Conservation (phyloP, 2,888 invertebrate genomes). For the Rutpela maculata region DNA sequence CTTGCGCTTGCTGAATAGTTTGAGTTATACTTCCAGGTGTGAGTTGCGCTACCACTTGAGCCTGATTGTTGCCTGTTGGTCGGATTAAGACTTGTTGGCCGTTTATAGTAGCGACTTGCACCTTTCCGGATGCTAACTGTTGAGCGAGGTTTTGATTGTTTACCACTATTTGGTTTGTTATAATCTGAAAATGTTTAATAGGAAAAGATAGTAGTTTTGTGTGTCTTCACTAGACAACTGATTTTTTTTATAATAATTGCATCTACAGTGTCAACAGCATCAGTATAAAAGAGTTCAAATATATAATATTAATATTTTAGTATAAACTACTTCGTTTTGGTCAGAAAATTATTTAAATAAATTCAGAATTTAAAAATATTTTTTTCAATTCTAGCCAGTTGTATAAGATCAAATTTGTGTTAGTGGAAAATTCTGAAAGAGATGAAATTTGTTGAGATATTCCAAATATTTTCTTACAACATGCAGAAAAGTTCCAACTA, state of each 20-base stretch:
- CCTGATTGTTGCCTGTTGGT: constrained; percentile 86
- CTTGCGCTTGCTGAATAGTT: constrained; percentile 44
- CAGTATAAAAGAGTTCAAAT: background rate
- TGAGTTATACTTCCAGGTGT: constrained; percentile 71
- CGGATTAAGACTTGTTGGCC: constrained; percentile 91
- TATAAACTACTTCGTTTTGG: too few relatives aligned
- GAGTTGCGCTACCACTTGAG: constrained; percentile 86
- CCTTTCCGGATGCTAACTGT: constrained; percentile 88
- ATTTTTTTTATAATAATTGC: too few relatives aligned
- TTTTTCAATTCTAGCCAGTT: too few relatives aligned
- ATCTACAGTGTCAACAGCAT: background rate
- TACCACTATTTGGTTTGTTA: constrained; percentile 83
- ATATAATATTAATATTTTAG: background rate
- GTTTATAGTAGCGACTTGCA: constrained; percentile 88
- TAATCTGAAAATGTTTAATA: constrained; percentile 68
- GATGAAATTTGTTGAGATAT: too few relatives aligned
- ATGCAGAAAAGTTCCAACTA: too few relatives aligned
- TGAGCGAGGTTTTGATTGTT: constrained; percentile 87
- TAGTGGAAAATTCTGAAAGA: too few relatives aligned
- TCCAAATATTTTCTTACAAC: too few relatives aligned
- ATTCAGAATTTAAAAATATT: too few relatives aligned
- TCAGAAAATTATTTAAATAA: too few relatives aligned
- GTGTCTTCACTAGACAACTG: too few relatives aligned
- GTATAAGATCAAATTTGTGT: too few relatives aligned
- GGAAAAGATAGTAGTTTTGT: background rate